Evolutionary conservation across 2,797 vertebrate species (phyloP).

Genomic region (Smutsia temminckii): DNA sequence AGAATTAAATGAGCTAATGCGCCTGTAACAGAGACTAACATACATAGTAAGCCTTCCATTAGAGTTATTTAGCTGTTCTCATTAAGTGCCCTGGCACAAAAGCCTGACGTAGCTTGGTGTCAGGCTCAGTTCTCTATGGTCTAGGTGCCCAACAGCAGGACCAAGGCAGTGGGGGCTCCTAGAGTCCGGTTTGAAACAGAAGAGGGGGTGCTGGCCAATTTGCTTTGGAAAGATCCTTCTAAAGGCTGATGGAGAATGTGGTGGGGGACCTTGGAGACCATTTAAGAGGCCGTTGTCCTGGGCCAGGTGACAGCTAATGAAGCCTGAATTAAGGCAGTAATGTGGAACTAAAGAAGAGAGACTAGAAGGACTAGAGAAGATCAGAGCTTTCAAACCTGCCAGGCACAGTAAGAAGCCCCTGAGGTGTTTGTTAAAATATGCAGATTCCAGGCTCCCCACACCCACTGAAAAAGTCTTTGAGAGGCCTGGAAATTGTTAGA

Average conservation of each 20-base stretch:
- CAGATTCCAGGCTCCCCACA: not conserved
- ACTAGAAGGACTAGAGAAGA: not conserved
- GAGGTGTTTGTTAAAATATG: not conserved
- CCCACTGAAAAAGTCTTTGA: not conserved
- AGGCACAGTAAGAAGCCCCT: not conserved
- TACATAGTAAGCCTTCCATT: not conserved
- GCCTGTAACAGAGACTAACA: not conserved
- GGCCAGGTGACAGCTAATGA: constrained; percentile 13
- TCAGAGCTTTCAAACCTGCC: not conserved
- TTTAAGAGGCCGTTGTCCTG: not conserved
- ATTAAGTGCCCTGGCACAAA: not conserved
- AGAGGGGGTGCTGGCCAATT: not conserved
- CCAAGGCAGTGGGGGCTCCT: not conserved
- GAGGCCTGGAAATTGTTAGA: not conserved
- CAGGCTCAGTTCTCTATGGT: not conserved
- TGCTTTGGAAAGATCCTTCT: not conserved
- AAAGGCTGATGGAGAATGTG: not conserved
- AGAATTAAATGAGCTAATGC: not conserved
- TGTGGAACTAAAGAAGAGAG: not conserved
- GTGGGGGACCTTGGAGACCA: not conserved
- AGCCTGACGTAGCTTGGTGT: not conserved
- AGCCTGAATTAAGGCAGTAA: not conserved
- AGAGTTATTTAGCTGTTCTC: not conserved
- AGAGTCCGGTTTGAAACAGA: not conserved
- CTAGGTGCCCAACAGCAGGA: not conserved